These are phyloP conservation scores for Calliphora vomitoria DNA, from an alignment of 2,888 invertebrate genomes.

Conservation along the genomic window DNA sequence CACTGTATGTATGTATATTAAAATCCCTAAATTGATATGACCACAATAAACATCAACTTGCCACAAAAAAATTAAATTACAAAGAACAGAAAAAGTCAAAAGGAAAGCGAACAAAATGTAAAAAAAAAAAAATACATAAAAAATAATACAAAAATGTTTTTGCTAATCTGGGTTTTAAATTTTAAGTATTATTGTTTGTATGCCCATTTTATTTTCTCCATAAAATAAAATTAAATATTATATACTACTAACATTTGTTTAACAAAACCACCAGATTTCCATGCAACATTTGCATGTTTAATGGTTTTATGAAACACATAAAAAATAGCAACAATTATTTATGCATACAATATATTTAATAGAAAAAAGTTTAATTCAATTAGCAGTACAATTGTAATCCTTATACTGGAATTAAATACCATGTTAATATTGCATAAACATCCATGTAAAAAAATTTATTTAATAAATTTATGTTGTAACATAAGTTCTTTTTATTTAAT, in stretches of 20 bases:
- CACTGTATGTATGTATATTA: neutral
- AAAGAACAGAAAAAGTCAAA: neutral
- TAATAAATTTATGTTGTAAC: no score
- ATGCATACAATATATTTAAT: no score
- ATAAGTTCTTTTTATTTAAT: no score
- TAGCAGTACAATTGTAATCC: no score
- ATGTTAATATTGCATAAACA: no score
- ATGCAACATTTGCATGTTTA: no score
- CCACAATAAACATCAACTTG: slow-evolving; percentile 25
- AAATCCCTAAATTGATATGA: slow-evolving; percentile 30
- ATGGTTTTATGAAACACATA: no score
- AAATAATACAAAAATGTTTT: slow-evolving; percentile 22
- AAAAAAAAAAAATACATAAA: slow-evolving; percentile 5
- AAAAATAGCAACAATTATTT: no score
- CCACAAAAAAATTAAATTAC: neutral
- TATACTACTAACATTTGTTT: neutral
- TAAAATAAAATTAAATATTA: neutral
- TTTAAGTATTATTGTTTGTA: slow-evolving; percentile 14
- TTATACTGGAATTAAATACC: no score
- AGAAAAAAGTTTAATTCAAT: no score
- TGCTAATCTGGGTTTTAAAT: slow-evolving; percentile 25
- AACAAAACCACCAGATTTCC: no score
- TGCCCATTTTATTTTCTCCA: neutral
- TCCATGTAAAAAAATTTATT: no score
- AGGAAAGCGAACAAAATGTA: neutral